phyloP scores from a whole-genome alignment of 1,140 invertebrate genomes.

The Galleria mellonella region DNA sequence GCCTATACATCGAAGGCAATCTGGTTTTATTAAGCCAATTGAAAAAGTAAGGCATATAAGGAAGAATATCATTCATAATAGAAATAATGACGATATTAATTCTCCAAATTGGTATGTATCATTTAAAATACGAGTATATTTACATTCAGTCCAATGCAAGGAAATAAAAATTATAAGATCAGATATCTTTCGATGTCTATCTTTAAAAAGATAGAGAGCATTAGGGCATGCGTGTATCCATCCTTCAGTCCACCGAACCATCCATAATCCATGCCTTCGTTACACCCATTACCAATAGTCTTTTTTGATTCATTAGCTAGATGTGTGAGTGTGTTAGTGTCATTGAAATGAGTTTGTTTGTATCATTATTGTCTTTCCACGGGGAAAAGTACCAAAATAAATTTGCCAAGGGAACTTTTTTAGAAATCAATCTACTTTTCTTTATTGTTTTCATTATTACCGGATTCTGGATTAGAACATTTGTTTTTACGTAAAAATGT shows the following conservation, averaged over 20 bases:
- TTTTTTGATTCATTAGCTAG: slow-evolving; percentile 64
- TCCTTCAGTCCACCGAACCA: slow-evolving; percentile 32
- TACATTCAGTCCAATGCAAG: too few species aligned
- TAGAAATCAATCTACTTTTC: too few species aligned
- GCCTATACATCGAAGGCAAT: slow-evolving; percentile 1
- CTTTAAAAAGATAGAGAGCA: slow-evolving; percentile 14
- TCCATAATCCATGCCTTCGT: slow-evolving; percentile 36
- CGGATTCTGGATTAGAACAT: too few species aligned
- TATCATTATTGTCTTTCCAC: slow-evolving; percentile 63
- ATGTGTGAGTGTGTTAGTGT: slow-evolving; percentile 51
- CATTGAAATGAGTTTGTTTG: slow-evolving; percentile 43
- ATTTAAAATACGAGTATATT: too few species aligned
- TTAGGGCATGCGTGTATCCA: slow-evolving; percentile 44
- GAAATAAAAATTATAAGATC: neutral
- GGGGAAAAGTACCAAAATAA: slow-evolving; percentile 10
- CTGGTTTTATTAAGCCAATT: neutral
- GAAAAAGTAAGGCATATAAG: too few species aligned
- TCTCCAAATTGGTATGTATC: too few species aligned
- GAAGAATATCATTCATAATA: too few species aligned
- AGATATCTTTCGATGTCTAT: slow-evolving; percentile 20
- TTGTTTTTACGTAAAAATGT: too few species aligned
- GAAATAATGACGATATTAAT: too few species aligned
- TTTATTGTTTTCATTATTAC: too few species aligned
- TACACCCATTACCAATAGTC: slow-evolving; percentile 44
- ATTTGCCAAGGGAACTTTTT: slow-evolving; percentile 2